Conservation (phyloP, 2,888 invertebrate genomes). For the Alloplasta piceator region DNA sequence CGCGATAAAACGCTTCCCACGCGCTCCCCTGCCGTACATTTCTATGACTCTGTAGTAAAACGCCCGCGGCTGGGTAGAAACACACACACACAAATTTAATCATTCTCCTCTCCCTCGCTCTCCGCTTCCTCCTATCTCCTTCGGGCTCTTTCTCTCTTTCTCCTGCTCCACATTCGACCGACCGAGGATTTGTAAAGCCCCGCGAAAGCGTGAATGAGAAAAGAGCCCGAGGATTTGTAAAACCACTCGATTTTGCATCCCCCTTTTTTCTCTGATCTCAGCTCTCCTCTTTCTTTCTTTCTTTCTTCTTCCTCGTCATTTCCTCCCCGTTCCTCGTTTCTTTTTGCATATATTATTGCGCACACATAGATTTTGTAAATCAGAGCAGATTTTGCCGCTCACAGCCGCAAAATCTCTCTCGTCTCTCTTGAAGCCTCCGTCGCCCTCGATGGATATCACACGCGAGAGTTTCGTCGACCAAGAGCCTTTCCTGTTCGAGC, state of each 20-base stretch:
- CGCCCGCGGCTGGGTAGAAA: constrained; percentile 1
- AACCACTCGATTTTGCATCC: constrained; percentile 57
- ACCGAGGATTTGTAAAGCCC: constrained; percentile 69
- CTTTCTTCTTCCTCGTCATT: neutral
- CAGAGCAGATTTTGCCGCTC: constrained; percentile 34
- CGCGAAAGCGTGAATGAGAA: constrained; percentile 65
- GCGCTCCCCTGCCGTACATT: constrained; percentile 13
- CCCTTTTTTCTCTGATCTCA: constrained; percentile 33
- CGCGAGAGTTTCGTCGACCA: constrained; percentile 16
- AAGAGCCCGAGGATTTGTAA: constrained; percentile 61
- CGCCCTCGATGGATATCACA: constrained; percentile 27
- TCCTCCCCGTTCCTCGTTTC: constrained; percentile 36
- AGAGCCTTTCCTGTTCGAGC: constrained; percentile 46
- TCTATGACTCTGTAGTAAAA: constrained; percentile 18
- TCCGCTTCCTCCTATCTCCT: neutral
- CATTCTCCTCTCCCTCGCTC: constrained; percentile 22
- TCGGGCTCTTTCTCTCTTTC: constrained; percentile 7
- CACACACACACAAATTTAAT: constrained; percentile 9
- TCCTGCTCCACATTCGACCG: constrained; percentile 8
- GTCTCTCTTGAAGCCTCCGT: constrained; percentile 1
- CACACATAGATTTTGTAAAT: neutral
- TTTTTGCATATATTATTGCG: neutral
- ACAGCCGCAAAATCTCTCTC: constrained; percentile 14
- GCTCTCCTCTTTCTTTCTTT: constrained; percentile 30
- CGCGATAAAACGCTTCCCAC: constrained; percentile 61